These are phyloP conservation scores for Hypena proboscidalis DNA, from an alignment of 2,888 invertebrate genomes.

Conservation along the genomic window DNA sequence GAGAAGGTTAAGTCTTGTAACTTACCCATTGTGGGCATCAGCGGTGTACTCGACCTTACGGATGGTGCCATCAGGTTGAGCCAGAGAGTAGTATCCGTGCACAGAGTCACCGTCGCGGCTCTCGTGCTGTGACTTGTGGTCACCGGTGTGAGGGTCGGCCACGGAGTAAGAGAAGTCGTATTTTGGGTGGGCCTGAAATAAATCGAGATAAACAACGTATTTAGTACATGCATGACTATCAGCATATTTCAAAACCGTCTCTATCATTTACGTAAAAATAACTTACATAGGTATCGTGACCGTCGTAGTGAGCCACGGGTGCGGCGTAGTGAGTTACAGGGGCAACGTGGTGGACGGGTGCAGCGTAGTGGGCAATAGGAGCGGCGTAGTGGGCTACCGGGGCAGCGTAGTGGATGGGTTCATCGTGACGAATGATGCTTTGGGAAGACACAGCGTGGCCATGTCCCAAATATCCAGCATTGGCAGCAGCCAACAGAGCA, in stretches of 20 bases:
- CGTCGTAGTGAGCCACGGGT: slow-evolving; percentile 44
- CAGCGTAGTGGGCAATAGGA: slow-evolving; percentile 29
- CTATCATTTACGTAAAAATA: no score
- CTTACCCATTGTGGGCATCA: slow-evolving; percentile 56
- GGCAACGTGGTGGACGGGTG: slow-evolving; percentile 44
- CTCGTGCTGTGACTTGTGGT: slow-evolving; percentile 84
- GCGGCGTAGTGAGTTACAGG: slow-evolving; percentile 47
- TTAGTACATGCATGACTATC: not conserved
- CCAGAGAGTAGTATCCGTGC: slow-evolving; percentile 83
- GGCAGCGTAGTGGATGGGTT: slow-evolving; percentile 27
- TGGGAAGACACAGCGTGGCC: slow-evolving; percentile 40
- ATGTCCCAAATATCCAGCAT: slow-evolving; percentile 49
- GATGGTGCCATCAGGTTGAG: slow-evolving; percentile 80
- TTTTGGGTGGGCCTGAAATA: slow-evolving; percentile 65
- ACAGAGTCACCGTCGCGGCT: slow-evolving; percentile 82
- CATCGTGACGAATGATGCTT: slow-evolving; percentile 42
- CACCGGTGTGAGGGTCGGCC: slow-evolving; percentile 83
- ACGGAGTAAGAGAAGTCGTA: slow-evolving; percentile 83
- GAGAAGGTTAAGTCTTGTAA: not conserved
- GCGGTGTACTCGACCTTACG: slow-evolving; percentile 80
- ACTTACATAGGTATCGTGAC: slow-evolving; percentile 52
- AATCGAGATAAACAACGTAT: not conserved
- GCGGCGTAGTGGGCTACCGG: slow-evolving; percentile 33
- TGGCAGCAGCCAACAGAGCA: slow-evolving; percentile 57
- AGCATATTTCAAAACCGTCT: no score